Base-by-base conservation (phyloP, 1,140 invertebrate genomes). In the Neuroterus valhalla region DNA sequence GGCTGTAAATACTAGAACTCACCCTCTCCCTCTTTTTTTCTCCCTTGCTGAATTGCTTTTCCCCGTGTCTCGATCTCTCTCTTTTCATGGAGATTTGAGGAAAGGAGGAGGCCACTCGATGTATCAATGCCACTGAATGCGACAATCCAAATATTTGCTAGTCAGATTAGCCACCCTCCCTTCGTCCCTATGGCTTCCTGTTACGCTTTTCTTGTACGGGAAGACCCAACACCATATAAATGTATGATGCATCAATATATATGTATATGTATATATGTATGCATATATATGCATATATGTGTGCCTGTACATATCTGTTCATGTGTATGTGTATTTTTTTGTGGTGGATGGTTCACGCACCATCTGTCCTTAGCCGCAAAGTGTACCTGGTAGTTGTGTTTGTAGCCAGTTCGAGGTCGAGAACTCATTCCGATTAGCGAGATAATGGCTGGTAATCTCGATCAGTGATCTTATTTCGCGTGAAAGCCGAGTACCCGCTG, bases 141-240 rank as follows among this genome's bases (percentile, higher is more conserved):
- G 86, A 89, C 88, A 89, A 90, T 88, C 87, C 85, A 89, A 90
- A 90, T 90, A 90, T 90, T 89, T 90, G 87, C 83, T 70, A 87
- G 81, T 81, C 78, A 88, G 89, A 90, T 90, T 87, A 89, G 85
- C 80, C 81, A 79, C 66, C 77, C 80, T 70, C 45, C 71, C 75
- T 72, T 69, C 31, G 23, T 71, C 67, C 55, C 48, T 68, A 38
- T 78, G 72, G 82, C 74, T 86, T 82, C 80, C 81, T 85, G 78
- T 78, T 78, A 72, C 80, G 71, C 75, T 75, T 71, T 43, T 75
- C 74, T 14, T 31, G 68, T 55, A 68, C 38, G 52, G 72, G 68
- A n/a, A 70, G 72, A 45, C 31, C 31, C 31, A 38, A 38, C 31
- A 38, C 31, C n/a, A n/a, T 38, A 38, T 38, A 38, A 38, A 38